Evolutionary conservation across 2,797 vertebrate species (phyloP).

Genomic region (Malacoraja senta): DNA sequence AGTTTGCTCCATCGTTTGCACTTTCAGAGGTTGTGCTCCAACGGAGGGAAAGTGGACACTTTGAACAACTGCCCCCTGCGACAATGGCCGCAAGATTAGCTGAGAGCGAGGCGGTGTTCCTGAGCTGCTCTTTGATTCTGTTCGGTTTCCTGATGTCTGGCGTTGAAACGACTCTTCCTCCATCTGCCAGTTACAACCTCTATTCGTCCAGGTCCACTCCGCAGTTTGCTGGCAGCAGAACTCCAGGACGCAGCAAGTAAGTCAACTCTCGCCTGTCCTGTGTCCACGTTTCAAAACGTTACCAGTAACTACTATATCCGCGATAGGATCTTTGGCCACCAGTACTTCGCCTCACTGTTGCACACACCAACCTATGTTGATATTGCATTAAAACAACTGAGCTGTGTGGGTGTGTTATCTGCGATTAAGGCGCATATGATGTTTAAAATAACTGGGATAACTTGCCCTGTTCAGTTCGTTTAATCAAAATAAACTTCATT

Average conservation of each 20-base stretch:
- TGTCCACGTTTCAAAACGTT: neutral
- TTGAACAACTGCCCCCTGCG: neutral
- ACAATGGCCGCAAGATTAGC: constrained; percentile 14
- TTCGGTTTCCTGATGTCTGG: neutral
- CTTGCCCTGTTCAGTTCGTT: neutral
- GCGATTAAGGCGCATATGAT: neutral
- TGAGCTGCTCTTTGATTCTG: constrained; percentile 5
- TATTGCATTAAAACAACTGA: neutral
- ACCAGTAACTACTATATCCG: neutral
- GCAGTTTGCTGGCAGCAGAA: neutral
- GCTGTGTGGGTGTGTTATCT: neutral
- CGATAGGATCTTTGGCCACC: neutral
- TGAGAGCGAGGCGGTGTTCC: neutral
- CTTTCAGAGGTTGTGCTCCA: neutral
- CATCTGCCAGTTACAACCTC: constrained; percentile 14
- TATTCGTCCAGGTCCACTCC: constrained; percentile 15
- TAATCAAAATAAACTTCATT: too few relatives aligned
- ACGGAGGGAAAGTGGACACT: neutral
- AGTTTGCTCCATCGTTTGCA: neutral
- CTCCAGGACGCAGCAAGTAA: constrained; percentile 24
- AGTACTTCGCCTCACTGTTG: neutral
- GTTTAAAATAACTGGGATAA: neutral
- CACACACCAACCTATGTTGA: neutral
- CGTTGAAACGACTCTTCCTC: neutral
- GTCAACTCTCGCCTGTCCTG: neutral